Evolutionary conservation across 1,140 invertebrate species (phyloP).

Genomic region (Drosophila orena): DNA sequence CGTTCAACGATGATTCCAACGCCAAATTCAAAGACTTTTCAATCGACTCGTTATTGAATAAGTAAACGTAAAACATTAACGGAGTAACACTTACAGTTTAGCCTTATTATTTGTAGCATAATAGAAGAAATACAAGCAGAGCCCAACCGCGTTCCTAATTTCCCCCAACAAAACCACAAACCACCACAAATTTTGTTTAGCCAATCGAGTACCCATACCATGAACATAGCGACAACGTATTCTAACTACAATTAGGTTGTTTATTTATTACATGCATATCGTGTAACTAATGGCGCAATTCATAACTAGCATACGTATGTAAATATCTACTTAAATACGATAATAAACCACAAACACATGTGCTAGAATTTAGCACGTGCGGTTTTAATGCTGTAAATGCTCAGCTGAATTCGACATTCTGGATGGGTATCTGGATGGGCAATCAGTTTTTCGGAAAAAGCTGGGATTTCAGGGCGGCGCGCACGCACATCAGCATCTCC

Average conservation of each 20-base stretch:
- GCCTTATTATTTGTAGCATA: constrained; percentile 66
- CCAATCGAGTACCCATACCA: constrained; percentile 56
- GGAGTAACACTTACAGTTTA: constrained; percentile 36
- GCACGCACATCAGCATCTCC: constrained; percentile 89
- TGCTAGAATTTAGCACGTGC: constrained; percentile 47
- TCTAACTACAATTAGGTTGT: constrained; percentile 57
- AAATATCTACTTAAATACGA: constrained; percentile 55
- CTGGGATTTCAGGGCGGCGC: constrained; percentile 28
- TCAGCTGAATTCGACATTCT: not conserved
- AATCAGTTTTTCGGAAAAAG: constrained; percentile 7
- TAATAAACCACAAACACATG: constrained; percentile 59
- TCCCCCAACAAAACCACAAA: constrained; percentile 17
- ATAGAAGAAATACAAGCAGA: constrained; percentile 49
- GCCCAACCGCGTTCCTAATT: constrained; percentile 65
- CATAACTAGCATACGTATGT: constrained; percentile 56
- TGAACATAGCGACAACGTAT: constrained; percentile 48
- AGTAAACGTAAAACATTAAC: constrained; percentile 48
- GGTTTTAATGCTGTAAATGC: not conserved
- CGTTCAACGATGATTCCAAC: constrained; percentile 77
- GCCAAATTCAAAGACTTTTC: constrained; percentile 85
- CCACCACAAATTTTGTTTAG: constrained; percentile 58
- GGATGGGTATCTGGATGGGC: not conserved
- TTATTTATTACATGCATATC: constrained; percentile 76
- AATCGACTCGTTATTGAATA: constrained; percentile 83
- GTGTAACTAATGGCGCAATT: constrained; percentile 55